Conservation (phyloP, 2,888 invertebrate species). For the Mamestra brassicae region DNA sequence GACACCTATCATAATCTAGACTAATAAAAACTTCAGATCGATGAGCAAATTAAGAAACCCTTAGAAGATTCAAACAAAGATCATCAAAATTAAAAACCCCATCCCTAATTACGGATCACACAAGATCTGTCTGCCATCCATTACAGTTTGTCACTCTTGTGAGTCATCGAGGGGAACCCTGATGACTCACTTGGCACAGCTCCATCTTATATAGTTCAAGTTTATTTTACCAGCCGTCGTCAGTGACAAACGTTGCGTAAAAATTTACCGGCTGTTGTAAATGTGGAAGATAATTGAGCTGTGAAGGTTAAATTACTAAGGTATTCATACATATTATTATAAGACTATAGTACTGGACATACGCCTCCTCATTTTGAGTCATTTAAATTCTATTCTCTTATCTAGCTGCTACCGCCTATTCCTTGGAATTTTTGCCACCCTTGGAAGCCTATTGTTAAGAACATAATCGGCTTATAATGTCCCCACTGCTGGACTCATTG, state of each 20-base stretch:
- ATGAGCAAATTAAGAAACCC: neutral
- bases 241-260: slow-evolving; percentile 59
- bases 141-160: slow-evolving; percentile 58
- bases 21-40: no score
- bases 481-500: neutral
- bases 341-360: no score
- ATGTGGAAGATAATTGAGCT: slow-evolving; percentile 34
- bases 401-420: neutral
- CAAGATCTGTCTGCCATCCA: slow-evolving; percentile 45
- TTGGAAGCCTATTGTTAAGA: neutral
- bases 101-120: slow-evolving; percentile 27
- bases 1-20: no score
- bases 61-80: slow-evolving; percentile 3
- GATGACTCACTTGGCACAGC: slow-evolving; percentile 75
- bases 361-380: neutral
- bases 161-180: slow-evolving; percentile 74
- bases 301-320: slow-evolving; percentile 22
- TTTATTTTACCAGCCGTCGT: slow-evolving; percentile 54
- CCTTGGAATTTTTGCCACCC: no score
- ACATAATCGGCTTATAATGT: neutral
- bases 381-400: neutral
- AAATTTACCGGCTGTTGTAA: slow-evolving; percentile 40
- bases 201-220: slow-evolving; percentile 75
- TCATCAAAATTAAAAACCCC: slow-evolving; percentile 5
- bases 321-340: slow-evolving; percentile 23